Evolutionary conservation across 2,797 vertebrate genomes (phyloP).

Genomic region (Tragopan temminckii): DNA sequence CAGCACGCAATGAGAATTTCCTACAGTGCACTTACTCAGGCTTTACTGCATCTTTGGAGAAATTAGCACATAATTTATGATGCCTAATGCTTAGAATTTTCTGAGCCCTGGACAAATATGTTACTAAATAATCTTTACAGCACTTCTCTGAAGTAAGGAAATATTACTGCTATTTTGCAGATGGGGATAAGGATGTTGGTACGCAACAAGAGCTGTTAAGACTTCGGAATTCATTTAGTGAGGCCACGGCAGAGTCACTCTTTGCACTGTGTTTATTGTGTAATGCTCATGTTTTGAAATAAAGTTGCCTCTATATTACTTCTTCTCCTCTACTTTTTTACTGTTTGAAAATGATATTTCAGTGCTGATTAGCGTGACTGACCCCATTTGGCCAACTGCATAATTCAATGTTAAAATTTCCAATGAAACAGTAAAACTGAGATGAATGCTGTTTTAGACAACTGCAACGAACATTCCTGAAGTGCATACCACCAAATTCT

Average conservation of each 20-base stretch:
- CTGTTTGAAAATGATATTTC: not conserved
- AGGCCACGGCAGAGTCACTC: not conserved
- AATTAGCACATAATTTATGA: not conserved
- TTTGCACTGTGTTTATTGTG: not conserved
- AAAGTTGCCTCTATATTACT: not conserved
- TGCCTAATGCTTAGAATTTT: not conserved
- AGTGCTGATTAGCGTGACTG: not conserved
- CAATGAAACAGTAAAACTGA: not conserved
- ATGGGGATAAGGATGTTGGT: not conserved
- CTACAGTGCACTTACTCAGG: not conserved
- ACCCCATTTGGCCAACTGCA: not conserved
- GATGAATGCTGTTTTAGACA: not conserved
- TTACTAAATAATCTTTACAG: not conserved
- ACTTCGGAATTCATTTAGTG: not conserved
- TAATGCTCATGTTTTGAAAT: not conserved
- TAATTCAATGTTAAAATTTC: not conserved
- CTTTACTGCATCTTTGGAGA: not conserved
- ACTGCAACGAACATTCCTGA: not conserved
- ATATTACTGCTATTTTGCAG: not conserved
- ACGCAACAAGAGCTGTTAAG: not conserved
- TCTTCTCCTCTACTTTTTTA: not conserved
- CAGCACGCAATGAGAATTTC: not conserved
- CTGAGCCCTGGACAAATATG: not conserved
- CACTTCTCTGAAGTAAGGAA: not conserved
- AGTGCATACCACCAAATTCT: not conserved